These are phyloP conservation scores for Perccottus glenii DNA, from an alignment of 2,113 vertebrate genomes.

Conservation along the genomic window DNA sequence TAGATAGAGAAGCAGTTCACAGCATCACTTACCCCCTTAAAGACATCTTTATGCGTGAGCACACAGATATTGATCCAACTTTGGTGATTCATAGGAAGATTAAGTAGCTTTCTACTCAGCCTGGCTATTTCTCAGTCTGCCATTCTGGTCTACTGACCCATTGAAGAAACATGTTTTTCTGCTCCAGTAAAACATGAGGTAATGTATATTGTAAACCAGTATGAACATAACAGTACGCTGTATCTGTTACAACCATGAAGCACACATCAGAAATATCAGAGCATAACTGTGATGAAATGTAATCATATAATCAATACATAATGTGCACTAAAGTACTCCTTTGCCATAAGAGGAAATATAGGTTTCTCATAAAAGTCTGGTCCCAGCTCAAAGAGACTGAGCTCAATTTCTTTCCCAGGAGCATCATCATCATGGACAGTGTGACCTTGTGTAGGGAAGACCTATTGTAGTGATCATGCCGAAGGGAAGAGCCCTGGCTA, in stretches of 20 bases:
- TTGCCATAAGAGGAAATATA: conserved; percentile 41
- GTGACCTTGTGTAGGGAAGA: conserved; percentile 60
- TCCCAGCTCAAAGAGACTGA: conserved; percentile 6
- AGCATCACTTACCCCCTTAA: conserved; percentile 16
- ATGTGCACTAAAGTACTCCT: conserved; percentile 35
- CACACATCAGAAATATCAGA: conserved; percentile 46
- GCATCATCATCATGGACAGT: conserved; percentile 30
- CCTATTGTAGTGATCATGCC: conserved; percentile 19
- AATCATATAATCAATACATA: conserved; percentile 57
- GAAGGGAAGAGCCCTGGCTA: conserved; percentile 53
- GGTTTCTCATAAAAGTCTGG: conserved; percentile 28
- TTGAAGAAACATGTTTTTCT: neutral
- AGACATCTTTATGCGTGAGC: conserved; percentile 25
- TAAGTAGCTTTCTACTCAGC: conserved; percentile 21
- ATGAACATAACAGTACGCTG: conserved; percentile 42
- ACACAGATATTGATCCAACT: conserved; percentile 42
- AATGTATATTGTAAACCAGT: conserved; percentile 30
- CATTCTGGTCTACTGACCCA: conserved; percentile 18
- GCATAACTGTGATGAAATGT: conserved; percentile 60
- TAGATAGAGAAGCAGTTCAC: conserved; percentile 22
- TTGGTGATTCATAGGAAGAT: conserved; percentile 43
- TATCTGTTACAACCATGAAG: conserved; percentile 51
- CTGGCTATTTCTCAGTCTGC: conserved; percentile 14
- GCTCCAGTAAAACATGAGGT: neutral
- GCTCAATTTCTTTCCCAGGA: conserved; percentile 34